Base-by-base conservation (phyloP, 2,113 vertebrate species). In the Serranochromis macrocephalus region DNA sequence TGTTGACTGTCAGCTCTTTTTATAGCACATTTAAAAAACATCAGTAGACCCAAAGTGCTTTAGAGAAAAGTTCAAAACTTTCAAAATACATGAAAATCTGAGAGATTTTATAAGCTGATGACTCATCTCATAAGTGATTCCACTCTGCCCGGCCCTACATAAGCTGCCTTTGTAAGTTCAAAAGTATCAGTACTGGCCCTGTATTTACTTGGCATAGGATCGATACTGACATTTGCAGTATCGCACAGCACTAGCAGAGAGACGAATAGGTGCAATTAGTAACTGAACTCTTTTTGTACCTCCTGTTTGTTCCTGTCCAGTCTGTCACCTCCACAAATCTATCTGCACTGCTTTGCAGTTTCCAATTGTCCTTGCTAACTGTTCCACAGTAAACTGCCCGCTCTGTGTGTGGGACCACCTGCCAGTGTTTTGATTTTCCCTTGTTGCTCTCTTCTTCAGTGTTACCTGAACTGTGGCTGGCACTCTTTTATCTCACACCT, bases 351-450 rank as follows among this genome's bases (percentile, higher is more conserved):
- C 53, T 79, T 84, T 73, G 84, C 61, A 53, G 4, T 61, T 40
- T 53, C 11, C 57, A 3, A 90, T 93, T 89, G 86, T 94, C 87
- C 42, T 40, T 7, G 83, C 38, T 85, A 73, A 89, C 79, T 92
- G 80, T 21, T 90, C 85, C 89, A 71, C 89, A 40, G 29, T 85
- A 61, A 84, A 81, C 36, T 51, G 14, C 57, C 45, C 7, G 17
- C 55, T 73, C 16, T 12, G 45, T 49, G 80, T 88, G 79, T 80
- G 61, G 57, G 19, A 51, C 29, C 93, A 95, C 91, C 94, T 95
- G 93, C 19, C 71, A 14, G 0, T 95, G 94, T 94, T 95, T 91
- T 94, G 94, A 95, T 95, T 95, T 92, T 91, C 89, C 71, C 93
- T 94, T 94, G 94, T 95, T 94, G 89, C 84, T 31, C 55, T 10